Evolutionary conservation across 1,140 invertebrate genomes (phyloP), one percentile per base, ranked within the genome.

Genomic region (Orchestia grillus): DNA sequence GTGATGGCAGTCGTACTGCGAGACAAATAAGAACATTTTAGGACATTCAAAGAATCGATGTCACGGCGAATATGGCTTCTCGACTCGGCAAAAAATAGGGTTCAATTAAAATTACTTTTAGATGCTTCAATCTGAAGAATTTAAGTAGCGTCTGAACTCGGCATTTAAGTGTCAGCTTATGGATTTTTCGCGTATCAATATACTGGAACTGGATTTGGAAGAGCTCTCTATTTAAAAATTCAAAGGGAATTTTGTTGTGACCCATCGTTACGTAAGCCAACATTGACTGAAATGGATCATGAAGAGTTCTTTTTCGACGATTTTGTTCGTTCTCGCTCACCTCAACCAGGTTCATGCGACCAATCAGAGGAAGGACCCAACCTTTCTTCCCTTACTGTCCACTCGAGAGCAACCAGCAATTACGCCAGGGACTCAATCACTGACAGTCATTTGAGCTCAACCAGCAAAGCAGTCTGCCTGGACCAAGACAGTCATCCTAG

Each of bases 261-360:
- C 19, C 19, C 19, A 53, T 53, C n/a, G n/a, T n/a, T 53, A 53
- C 47, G 19, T 53, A 15, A 77, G 28, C 11, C 62, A 28, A 77
- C 36, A 77, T 23, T 77, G 28, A 77, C 11, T 77, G 11, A 36
- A 77, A 90, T 42, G 15, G 11, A 47, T 44, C 43, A 94, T 94
- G 92, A 44, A 94, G 92, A 94, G 36, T 45, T 94, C 19, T 45
- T 94, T 44, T 94, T 94, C 40, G 44, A 94, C 40, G 92, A 94
- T n/a, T 94, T 47, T 40, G 92, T 94, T 11, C 92, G 44, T 40
- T 94, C 44, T 15, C 92, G 92, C 43, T 94, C 92, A n/a, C 92
- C 92, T n/a, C 44, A 45, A 40, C 44, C 44, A 94, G 44, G 11
- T 77, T 77, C 62, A 77, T 77, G 1, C 36, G 36, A 77, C 62